Evolutionary conservation across 2,888 invertebrate species (phyloP).

Genomic region (Latrodectus elegans): DNA sequence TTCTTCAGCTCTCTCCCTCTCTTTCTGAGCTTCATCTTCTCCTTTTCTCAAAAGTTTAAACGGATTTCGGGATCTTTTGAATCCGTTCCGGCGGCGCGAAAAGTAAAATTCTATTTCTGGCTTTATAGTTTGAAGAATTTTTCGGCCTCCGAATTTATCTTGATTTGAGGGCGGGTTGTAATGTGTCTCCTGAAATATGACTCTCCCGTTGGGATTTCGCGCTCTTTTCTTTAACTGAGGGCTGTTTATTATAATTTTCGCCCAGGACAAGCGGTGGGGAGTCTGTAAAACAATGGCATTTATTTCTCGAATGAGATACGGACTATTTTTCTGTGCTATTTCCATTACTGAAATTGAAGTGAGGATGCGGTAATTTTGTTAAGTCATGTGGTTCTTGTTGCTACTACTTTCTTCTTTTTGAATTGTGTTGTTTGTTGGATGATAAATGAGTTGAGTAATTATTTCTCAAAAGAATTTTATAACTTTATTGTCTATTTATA

Average conservation of each 20-base stretch:
- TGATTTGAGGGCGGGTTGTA: constrained; percentile 15
- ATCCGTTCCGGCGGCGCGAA: not conserved
- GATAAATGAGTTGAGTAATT: too few species aligned
- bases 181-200: constrained; percentile 8
- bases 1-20: not conserved
- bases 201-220: not conserved
- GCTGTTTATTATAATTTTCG: constrained; percentile 18
- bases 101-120: constrained; percentile 11
- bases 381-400: too few species aligned
- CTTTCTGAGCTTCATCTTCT: not conserved
- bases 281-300: not conserved
- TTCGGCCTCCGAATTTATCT: constrained; percentile 5
- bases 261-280: not conserved
- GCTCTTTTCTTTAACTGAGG: not conserved
- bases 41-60: not conserved
- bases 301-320: not conserved
- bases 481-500: too few species aligned
- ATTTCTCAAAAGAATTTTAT: too few species aligned
- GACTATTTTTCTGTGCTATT: too few species aligned
- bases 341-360: too few species aligned
- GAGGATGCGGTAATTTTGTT: too few species aligned
- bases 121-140: not conserved
- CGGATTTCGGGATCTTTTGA: constrained; percentile 7
- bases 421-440: too few species aligned
- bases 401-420: too few species aligned